Conservation (phyloP, 1,140 invertebrate genomes). For the Pentalonia nigronervosa region DNA sequence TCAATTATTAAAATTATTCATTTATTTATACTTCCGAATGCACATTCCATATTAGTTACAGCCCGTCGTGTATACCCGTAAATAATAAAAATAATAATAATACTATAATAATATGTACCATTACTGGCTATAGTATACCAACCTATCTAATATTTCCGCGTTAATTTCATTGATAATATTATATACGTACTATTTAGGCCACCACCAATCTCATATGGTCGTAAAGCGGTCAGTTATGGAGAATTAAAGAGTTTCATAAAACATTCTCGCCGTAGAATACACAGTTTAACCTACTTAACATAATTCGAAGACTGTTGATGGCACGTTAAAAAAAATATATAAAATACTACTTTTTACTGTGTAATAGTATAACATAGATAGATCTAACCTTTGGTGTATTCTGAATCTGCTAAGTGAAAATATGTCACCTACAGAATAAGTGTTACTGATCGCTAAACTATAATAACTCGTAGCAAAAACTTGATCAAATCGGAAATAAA, state of each 20-base stretch:
- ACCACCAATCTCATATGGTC: constrained; percentile 7
- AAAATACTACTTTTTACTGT: background rate
- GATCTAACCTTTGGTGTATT: background rate
- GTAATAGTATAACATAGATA: background rate
- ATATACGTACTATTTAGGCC: constrained; percentile 24
- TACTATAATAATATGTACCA: background rate
- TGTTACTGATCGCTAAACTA: background rate
- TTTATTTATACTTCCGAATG: background rate
- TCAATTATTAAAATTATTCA: background rate
- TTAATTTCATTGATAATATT: constrained; percentile 10
- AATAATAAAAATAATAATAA: background rate
- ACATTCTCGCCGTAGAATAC: background rate
- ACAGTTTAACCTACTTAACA: constrained; percentile 23
- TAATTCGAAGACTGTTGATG: background rate
- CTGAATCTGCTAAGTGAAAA: background rate
- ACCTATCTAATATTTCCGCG: background rate
- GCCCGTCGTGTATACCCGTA: background rate
- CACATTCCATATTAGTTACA: constrained; percentile 38
- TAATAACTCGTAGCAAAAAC: background rate
- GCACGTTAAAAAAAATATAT: background rate
- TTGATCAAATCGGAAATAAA: background rate
- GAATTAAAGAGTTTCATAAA: constrained; percentile 32
- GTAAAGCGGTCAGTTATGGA: constrained; percentile 28
- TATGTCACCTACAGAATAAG: background rate
- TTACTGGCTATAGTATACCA: background rate